Evolutionary conservation across 2,888 invertebrate species (phyloP).

Genomic region (Tanypteryx hageni): DNA sequence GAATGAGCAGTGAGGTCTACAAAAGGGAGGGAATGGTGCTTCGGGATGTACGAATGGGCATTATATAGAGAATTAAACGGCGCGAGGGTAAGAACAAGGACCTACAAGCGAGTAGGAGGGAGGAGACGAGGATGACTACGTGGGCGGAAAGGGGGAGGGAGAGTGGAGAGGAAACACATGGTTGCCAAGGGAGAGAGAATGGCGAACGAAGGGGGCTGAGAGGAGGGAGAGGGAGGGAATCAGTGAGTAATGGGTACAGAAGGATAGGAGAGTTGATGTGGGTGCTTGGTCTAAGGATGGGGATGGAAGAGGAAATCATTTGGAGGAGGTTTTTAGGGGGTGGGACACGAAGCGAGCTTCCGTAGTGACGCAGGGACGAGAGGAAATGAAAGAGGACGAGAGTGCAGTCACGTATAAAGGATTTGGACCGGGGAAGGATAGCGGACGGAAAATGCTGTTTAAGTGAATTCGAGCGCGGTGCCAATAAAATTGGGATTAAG

Average conservation of each 20-base stretch:
- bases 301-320: slow-evolving; percentile 10
- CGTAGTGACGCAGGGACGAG: too few species aligned
- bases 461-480: slow-evolving; percentile 22
- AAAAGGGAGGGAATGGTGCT: too few species aligned
- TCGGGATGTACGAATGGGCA: too few species aligned
- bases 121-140: too few species aligned
- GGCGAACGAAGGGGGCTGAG: background rate
- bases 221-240: background rate
- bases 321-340: background rate
- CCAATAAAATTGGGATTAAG: background rate
- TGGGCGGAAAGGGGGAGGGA: background rate
- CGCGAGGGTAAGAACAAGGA: too few species aligned
- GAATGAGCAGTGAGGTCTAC: too few species aligned
- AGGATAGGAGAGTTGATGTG: background rate
- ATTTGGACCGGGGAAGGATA: background rate
- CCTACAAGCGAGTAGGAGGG: too few species aligned
- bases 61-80: too few species aligned
- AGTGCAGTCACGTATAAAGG: background rate
- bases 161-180: background rate
- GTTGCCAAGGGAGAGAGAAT: background rate
- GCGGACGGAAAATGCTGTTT: background rate
- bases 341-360: too few species aligned
- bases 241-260: slow-evolving; percentile 15
- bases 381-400: background rate
- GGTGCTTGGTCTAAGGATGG: background rate